Base-by-base conservation (phyloP, 2,888 invertebrate species). In the Teleogryllus oceanicus region DNA sequence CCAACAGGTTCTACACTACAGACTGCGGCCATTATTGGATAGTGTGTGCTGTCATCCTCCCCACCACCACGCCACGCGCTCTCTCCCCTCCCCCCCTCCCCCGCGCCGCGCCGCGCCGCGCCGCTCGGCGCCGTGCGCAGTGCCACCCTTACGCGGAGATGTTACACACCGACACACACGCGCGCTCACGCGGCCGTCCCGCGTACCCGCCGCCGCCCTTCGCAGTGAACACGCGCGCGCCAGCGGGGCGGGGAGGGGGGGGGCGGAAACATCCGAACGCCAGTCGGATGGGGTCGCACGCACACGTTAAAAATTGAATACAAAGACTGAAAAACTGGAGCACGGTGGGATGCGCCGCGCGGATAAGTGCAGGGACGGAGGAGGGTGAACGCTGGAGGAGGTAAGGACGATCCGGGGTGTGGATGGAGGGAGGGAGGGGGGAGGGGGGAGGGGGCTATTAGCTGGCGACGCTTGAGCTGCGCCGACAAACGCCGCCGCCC, bases 1-100 rank as follows among this genome's bases (percentile, higher is more conserved):
- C 62, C 62, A 62, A 62, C 62, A 62, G 62, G 62, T 62, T 62
- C 62, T n/a, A 62, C 62, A 62, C 62, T 62, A 62, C 62, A 62
- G 62, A 62, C 62, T 62, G 62, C 62, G 62, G 62, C 62, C 62
- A 62, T 62, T 62, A 62, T 62, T 62, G 62, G 16, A 16, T 62
- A 62, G 62, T 13, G 62, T 62, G 62, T n/a, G 62, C 62, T 62
- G 62, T 62, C 62, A n/a, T 62, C 16, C 62, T 62, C 62, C 62
- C 62, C 16, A 13, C 62, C 16, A 62, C 62, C 16, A 8, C 62
- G 62, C 62, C 62, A n/a, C n/a, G 13, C 62, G 8, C 62, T 3
- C 62, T 11, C 62, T 62, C 62, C 16, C 13, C 11, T 16, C n/a
- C 16, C 62, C 4, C 62, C 4, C 62, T 13, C 62, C 62, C 62